A percentile compares a stretch with the other conserved stretches of the same genome.
Conservation (phyloP, 2,888 invertebrate genomes). For the Drosophila prostipennis region DNA sequence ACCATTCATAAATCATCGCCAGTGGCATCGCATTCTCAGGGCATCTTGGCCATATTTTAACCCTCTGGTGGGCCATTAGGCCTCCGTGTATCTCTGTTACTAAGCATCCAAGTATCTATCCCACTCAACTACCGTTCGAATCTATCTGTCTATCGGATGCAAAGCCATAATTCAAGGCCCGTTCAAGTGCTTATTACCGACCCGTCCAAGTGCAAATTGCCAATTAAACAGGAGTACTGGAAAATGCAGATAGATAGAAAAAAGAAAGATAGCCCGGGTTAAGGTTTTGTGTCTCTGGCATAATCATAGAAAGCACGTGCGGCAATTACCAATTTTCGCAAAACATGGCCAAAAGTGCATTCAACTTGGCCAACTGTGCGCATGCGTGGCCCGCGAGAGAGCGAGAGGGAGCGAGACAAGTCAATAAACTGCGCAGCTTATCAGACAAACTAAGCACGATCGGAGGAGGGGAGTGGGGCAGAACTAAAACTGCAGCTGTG, state of each 20-base stretch:
- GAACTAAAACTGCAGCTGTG: conserved; percentile 50
- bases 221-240: conserved; percentile 44
- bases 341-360: conserved; percentile 63
- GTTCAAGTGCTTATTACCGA: conserved; percentile 45
- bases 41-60: conserved; percentile 6
- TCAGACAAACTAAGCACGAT: conserved; percentile 78
- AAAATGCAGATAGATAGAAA: conserved; percentile 1
- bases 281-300: conserved; percentile 49
- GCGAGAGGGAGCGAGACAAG: conserved; percentile 51
- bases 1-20: conserved; percentile 27
- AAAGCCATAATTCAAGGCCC: conserved; percentile 53
- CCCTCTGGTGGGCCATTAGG: conserved; percentile 28
- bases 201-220: conserved; percentile 62
- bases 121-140: conserved; percentile 67
- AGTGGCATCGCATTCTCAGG: background rate
- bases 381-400: conserved; percentile 59
- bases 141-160: conserved; percentile 59
- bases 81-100: conserved; percentile 13
- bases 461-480: conserved; percentile 22
- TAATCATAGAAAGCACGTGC: conserved; percentile 77
- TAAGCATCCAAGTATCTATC: conserved; percentile 19
- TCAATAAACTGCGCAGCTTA: conserved; percentile 76
- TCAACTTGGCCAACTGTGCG: conserved; percentile 70
- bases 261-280: conserved; percentile 21
- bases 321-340: conserved; percentile 69